Evolutionary conservation across 1,140 invertebrate species (phyloP).

Genomic region (Cyphomyrmex costatus): DNA sequence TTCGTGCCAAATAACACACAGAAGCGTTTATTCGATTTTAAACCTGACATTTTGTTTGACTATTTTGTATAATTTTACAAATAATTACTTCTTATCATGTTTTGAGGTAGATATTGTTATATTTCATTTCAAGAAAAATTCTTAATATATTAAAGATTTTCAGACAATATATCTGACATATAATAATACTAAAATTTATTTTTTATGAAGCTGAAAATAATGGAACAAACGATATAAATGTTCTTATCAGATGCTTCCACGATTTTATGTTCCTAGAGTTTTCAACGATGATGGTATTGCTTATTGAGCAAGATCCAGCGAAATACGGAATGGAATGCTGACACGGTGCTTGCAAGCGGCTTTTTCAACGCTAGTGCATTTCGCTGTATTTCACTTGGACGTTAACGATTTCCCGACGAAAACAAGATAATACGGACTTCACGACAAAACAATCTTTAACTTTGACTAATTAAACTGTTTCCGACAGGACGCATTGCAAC

Average conservation of each 20-base stretch:
- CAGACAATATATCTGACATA: background rate
- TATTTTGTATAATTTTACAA: constrained; percentile 34
- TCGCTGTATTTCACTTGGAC: constrained; percentile 11
- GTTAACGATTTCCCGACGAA: constrained; percentile 51
- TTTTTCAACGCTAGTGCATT: constrained; percentile 40
- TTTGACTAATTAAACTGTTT: constrained; percentile 22
- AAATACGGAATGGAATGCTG: constrained; percentile 57
- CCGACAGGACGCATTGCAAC: background rate
- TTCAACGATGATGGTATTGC: constrained; percentile 34
- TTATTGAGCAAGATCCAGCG: constrained; percentile 40
- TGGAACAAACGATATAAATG: constrained; percentile 2
- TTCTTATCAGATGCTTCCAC: constrained; percentile 23
- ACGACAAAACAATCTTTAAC: constrained; percentile 45
- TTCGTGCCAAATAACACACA: constrained; percentile 11
- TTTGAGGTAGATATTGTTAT: background rate
- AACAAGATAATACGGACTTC: constrained; percentile 11
- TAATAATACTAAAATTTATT: background rate
- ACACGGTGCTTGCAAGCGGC: constrained; percentile 51
- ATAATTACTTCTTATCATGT: constrained; percentile 64
- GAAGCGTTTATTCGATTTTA: constrained; percentile 46
- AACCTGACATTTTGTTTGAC: constrained; percentile 48
- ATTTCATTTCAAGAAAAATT: background rate
- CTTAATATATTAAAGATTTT: background rate
- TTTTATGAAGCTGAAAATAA: background rate
- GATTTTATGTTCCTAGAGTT: constrained; percentile 38